phyloP scores from a whole-genome alignment of 2,113 vertebrate species.

The Vicugna pacos region DNA sequence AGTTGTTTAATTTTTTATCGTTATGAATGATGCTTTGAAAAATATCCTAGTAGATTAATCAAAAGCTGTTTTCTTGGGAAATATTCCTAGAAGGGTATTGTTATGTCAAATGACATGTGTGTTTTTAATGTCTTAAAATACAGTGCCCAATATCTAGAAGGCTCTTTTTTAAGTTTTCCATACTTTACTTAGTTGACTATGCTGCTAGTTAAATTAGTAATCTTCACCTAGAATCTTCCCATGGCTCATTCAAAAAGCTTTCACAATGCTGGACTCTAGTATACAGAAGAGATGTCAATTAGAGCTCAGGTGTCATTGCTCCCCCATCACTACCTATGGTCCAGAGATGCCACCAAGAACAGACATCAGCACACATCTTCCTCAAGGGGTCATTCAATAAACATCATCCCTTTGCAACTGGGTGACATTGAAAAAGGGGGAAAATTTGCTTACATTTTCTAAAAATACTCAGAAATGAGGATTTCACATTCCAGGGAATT shows the following conservation, averaged over 20 bases:
- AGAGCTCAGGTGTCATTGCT: neutral
- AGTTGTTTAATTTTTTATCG: neutral
- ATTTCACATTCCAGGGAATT: neutral
- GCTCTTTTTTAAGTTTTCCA: neutral
- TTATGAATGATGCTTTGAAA: constrained; percentile 30
- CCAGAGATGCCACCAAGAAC: neutral
- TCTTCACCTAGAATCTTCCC: neutral
- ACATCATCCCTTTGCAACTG: neutral
- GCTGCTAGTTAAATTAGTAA: neutral
- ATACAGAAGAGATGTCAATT: neutral
- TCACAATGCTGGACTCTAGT: neutral
- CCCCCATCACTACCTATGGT: neutral
- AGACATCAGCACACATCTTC: neutral
- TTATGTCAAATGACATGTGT: neutral
- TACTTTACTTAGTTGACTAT: constrained; percentile 4
- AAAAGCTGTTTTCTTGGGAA: neutral
- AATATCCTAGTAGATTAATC: neutral
- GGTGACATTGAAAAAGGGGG: neutral
- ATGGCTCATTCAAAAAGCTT: neutral
- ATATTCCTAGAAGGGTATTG: neutral
- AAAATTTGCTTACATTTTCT: neutral
- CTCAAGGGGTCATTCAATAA: neutral
- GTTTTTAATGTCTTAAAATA: constrained; percentile 10
- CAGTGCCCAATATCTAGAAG: neutral
- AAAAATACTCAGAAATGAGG: constrained; percentile 54